Evolutionary conservation across 1,140 invertebrate genomes (phyloP).

Genomic region (Zaprionus ornatus): DNA sequence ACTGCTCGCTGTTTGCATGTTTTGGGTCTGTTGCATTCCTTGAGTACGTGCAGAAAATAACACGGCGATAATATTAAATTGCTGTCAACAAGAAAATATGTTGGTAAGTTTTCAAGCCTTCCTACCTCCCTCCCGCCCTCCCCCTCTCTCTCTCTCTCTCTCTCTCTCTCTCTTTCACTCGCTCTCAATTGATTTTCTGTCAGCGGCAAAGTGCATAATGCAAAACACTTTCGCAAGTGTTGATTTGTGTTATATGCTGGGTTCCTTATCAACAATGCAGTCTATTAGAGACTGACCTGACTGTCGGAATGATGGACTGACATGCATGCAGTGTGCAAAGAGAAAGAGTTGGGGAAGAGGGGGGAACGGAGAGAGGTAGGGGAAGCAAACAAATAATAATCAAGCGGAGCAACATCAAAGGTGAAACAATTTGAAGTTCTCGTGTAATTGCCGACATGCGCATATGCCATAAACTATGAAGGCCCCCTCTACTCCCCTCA

Average conservation of each 20-base stretch:
- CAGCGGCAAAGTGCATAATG: slow-evolving; percentile 46
- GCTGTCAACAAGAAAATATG: slow-evolving; percentile 80
- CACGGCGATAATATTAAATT: slow-evolving; percentile 80
- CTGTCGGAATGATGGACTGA: slow-evolving; percentile 52
- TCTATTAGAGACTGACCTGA: slow-evolving; percentile 61
- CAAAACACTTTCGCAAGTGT: slow-evolving; percentile 81
- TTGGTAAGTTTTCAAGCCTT: slow-evolving; percentile 63
- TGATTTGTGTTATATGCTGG: slow-evolving; percentile 75
- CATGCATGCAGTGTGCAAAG: slow-evolving; percentile 51
- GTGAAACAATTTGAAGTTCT: slow-evolving; percentile 67
- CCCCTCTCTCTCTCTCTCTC: not conserved
- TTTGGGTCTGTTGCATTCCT: slow-evolving; percentile 38
- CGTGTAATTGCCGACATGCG: slow-evolving; percentile 70
- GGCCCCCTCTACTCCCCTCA: not conserved
- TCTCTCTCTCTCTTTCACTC: not conserved
- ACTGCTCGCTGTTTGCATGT: slow-evolving; percentile 47
- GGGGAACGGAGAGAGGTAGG: not conserved
- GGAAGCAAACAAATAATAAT: slow-evolving; percentile 67
- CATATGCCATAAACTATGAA: slow-evolving; percentile 30
- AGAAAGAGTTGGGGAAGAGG: not conserved
- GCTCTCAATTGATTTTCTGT: slow-evolving; percentile 76
- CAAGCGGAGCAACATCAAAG: slow-evolving; percentile 64
- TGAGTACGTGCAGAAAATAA: slow-evolving; percentile 75
- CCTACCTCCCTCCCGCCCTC: not conserved
- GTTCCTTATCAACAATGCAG: slow-evolving; percentile 79